These are phyloP conservation scores for Phania funesta DNA, from an alignment of 2,888 invertebrate genomes.

Conservation along the genomic window DNA sequence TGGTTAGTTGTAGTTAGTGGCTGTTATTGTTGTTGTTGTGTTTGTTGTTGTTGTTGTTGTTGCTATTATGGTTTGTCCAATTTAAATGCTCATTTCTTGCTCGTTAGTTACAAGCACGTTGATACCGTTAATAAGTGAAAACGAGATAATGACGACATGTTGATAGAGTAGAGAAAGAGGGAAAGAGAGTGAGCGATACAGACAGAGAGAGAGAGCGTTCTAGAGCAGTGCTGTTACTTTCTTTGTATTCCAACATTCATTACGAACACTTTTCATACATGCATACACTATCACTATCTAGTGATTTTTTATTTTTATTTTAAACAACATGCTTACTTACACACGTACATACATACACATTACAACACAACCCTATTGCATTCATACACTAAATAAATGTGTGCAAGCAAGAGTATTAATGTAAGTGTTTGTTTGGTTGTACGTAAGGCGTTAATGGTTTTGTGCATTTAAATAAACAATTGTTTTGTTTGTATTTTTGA, in stretches of 20 bases:
- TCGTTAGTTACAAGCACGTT: conserved; percentile 52
- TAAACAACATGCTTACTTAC: neutral
- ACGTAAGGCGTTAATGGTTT: conserved; percentile 56
- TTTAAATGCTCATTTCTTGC: conserved; percentile 63
- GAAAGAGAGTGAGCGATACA: neutral
- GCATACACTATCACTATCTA: neutral
- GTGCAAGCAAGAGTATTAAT: neutral
- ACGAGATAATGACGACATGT: conserved; percentile 42
- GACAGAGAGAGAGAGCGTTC: neutral
- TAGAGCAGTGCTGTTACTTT: conserved; percentile 1
- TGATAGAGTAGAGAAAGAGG: neutral
- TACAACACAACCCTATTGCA: conserved; percentile 5
- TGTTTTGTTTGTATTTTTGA: conserved; percentile 6
- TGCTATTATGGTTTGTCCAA: conserved; percentile 39
- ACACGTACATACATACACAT: neutral
- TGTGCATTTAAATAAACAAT: conserved; percentile 57
- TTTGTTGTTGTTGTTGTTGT: conserved; percentile 15
- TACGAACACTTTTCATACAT: neutral
- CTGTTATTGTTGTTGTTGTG: no score
- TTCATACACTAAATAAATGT: neutral
- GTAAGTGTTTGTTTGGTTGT: neutral
- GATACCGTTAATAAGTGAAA: conserved; percentile 39
- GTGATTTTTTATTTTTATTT: conserved; percentile 6
- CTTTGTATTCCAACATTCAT: neutral
- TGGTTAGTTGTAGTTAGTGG: no score